Evolutionary conservation across 2,888 invertebrate species (phyloP).

Genomic region (Drymonia ruficornis): DNA sequence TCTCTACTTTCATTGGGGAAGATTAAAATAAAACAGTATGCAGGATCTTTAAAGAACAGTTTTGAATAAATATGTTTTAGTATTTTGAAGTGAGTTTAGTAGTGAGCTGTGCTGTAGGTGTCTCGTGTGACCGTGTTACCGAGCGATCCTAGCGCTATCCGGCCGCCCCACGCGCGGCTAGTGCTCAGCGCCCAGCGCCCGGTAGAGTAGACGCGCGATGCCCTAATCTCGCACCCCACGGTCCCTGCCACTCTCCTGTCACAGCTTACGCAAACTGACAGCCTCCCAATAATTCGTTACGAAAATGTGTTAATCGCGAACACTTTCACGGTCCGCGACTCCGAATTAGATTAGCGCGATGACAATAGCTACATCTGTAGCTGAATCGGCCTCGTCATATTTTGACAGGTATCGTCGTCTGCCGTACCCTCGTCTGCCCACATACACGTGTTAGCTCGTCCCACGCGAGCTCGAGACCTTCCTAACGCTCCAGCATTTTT

Average conservation of each 20-base stretch:
- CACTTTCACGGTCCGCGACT: slow-evolving; percentile 80
- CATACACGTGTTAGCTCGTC: slow-evolving; percentile 78
- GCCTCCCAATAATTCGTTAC: slow-evolving; percentile 81
- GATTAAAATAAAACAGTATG: not conserved
- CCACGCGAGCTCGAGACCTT: slow-evolving; percentile 56
- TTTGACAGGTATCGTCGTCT: slow-evolving; percentile 81
- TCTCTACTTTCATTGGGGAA: not conserved
- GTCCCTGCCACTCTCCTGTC: slow-evolving; percentile 81
- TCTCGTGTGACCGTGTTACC: too few relatives aligned
- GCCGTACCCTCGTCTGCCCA: slow-evolving; percentile 76
- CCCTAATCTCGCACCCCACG: slow-evolving; percentile 65
- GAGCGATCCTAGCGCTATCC: slow-evolving; percentile 42
- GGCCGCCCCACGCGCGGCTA: slow-evolving; percentile 23
- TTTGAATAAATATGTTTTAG: not conserved
- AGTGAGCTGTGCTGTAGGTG: not conserved
- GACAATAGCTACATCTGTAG: slow-evolving; percentile 82
- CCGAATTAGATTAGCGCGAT: slow-evolving; percentile 79
- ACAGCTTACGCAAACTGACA: slow-evolving; percentile 84
- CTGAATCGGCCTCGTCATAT: slow-evolving; percentile 79
- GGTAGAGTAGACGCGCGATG: slow-evolving; percentile 35
- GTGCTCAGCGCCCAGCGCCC: slow-evolving; percentile 19
- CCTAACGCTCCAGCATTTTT: slow-evolving; percentile 60
- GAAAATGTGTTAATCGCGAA: slow-evolving; percentile 82
- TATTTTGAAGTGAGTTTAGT: not conserved
- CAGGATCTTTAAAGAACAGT: not conserved